Percentiles rank a stretch among this genome's conserved stretches.
phyloP scores from a whole-genome alignment of 2,113 vertebrate species.

The Pseudonaja textilis region DNA sequence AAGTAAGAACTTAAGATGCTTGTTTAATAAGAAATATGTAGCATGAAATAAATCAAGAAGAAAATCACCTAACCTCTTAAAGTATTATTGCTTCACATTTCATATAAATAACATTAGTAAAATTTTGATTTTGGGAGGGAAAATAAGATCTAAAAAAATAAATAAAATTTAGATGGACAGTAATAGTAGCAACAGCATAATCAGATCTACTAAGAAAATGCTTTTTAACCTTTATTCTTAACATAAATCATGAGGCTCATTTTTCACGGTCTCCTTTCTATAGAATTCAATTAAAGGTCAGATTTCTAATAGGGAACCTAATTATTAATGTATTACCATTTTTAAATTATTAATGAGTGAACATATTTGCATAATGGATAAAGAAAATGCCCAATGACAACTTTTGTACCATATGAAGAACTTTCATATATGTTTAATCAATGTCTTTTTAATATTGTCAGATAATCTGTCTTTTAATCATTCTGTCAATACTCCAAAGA shows the following conservation, averaged over 20 bases:
- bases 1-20: background rate
- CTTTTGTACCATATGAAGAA: slow-evolving; percentile 55
- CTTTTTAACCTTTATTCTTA: slow-evolving; percentile 78
- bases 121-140: slow-evolving; percentile 25
- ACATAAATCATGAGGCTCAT: slow-evolving; percentile 78
- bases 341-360: slow-evolving; percentile 78
- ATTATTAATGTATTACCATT: slow-evolving; percentile 80
- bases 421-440: slow-evolving; percentile 56
- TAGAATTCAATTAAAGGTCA: slow-evolving; percentile 85
- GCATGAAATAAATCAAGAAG: background rate
- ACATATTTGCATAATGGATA: slow-evolving; percentile 78
- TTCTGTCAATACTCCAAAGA: slow-evolving; percentile 42
- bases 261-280: slow-evolving; percentile 75
- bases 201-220: slow-evolving; percentile 63
- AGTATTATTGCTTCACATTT: background rate
- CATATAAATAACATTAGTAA: slow-evolving; percentile 13
- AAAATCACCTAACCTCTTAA: background rate
- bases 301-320: slow-evolving; percentile 76
- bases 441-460: slow-evolving; percentile 25
- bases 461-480: slow-evolving; percentile 43
- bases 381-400: slow-evolving; percentile 72
- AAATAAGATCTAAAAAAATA: background rate
- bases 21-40: background rate
- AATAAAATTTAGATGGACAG: slow-evolving; percentile 35
- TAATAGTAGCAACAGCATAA: slow-evolving; percentile 52